Evolutionary conservation across 2,113 vertebrate genomes (phyloP), one percentile per base, ranked within the genome.

Genomic region (Cebidichthys violaceus): DNA sequence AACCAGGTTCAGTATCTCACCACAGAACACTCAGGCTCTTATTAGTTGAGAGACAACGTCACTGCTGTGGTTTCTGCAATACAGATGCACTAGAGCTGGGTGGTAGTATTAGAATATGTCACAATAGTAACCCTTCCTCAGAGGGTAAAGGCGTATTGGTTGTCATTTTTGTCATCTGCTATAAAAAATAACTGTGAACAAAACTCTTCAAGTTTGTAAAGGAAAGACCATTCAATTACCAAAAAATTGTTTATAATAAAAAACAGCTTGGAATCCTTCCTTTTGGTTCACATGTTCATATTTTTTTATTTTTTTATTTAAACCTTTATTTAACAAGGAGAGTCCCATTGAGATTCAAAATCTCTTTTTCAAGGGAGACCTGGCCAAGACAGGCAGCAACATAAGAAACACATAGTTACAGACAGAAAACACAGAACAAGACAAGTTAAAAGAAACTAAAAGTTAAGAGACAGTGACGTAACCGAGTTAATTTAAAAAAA

Each of bases 1-100:
- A 94, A 79, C 33, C 83, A 22, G 75, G 55, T 82, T 84, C 76
- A 82, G 77, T 64, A 59, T 84, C 82, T 79, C 73, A 85, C 86
- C 83, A 84, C 73, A 72, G 18, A 86, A 88, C 8, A 65, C 43
- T 29, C 11, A 69, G 33, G 73, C 70, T 55, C 55, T 62, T 81
- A 78, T 64, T 39, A 75, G 15, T 76, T 70, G 3, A 83, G 77
- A 67, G 75, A 77, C 73, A 80, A 55, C 45, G 69, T 64, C 66
- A 33, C 65, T 73, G 22, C 33, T 81, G 60, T 22, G 45, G n/a
- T 66, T 78, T 43, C 65, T 77, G 62, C 74, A 47, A 13, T 3
- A 61, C 39, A 45, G 71, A 67, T 7, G 17, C 35, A 78, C 29
- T 2, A 43, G 1, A 47, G 47, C 61, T 47, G 35, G 6, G 22